Percentiles rank a stretch among this genome's conserved stretches.
phyloP scores from a whole-genome alignment of 2,113 vertebrate species.

The Pithys albifrons region DNA sequence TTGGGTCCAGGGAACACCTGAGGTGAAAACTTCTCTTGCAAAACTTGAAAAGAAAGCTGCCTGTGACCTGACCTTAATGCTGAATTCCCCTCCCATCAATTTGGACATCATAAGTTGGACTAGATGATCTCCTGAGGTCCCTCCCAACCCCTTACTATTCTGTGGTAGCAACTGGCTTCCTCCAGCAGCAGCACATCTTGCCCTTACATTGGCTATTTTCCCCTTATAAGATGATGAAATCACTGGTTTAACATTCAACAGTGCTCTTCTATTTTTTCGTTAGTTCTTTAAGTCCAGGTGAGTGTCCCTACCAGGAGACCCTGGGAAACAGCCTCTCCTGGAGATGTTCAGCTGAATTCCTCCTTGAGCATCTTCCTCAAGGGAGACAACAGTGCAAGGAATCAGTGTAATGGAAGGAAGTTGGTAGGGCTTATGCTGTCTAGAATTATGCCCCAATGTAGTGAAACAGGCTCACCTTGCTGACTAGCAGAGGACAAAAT shows the following conservation, averaged over 20 bases:
- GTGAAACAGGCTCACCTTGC: neutral
- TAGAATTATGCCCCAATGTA: neutral
- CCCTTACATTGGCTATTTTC: neutral
- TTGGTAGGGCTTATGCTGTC: neutral
- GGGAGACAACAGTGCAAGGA: constrained; percentile 12
- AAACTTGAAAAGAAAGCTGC: neutral
- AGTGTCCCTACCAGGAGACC: neutral
- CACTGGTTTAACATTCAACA: neutral
- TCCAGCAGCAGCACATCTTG: neutral
- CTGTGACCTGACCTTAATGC: neutral
- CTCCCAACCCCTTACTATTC: neutral
- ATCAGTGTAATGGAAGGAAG: neutral
- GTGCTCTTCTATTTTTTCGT: neutral
- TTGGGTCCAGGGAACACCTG: neutral
- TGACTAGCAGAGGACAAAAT: neutral
- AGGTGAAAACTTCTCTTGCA: neutral
- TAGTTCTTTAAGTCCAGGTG: neutral
- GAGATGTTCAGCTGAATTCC: neutral
- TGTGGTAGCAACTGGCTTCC: neutral
- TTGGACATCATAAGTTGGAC: neutral
- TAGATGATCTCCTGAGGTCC: neutral
- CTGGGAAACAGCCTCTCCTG: neutral
- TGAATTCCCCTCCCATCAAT: neutral
- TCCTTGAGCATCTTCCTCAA: constrained; percentile 19
- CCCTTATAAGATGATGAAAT: neutral